These are phyloP conservation scores for Corapipo altera DNA, from an alignment of 2,113 vertebrate species.

Conservation along the genomic window DNA sequence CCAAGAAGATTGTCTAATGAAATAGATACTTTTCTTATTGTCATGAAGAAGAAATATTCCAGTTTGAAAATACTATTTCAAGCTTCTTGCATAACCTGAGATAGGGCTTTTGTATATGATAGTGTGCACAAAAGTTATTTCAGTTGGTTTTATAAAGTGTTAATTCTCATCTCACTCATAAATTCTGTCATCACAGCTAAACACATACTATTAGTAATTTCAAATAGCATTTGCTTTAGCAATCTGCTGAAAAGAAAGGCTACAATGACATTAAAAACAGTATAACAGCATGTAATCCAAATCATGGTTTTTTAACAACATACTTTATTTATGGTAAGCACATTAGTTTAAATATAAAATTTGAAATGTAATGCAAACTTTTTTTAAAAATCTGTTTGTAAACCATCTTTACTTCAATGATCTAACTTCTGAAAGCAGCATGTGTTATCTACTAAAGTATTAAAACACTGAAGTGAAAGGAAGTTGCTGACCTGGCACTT, in stretches of 20 bases:
- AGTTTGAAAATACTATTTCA: not conserved
- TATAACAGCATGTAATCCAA: not conserved
- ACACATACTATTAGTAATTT: not conserved
- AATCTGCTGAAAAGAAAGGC: not conserved
- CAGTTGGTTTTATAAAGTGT: not conserved
- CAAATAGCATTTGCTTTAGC: not conserved
- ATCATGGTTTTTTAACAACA: not conserved
- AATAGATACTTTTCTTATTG: not conserved
- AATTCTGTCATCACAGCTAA: not conserved
- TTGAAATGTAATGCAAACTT: not conserved
- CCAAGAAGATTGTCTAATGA: not conserved
- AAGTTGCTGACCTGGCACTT: not conserved
- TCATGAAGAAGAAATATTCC: not conserved
- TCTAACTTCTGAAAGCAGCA: not conserved
- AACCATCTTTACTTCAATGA: not conserved
- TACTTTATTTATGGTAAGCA: not conserved
- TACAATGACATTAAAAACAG: not conserved
- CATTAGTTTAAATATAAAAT: not conserved
- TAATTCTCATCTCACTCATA: not conserved
- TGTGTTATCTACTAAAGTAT: not conserved
- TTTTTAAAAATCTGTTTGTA: not conserved
- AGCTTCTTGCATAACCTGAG: not conserved
- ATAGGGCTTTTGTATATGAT: not conserved
- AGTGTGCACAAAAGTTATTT: not conserved
- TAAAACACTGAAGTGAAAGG: not conserved